Conservation (phyloP, 2,888 invertebrate genomes). For the Chydorus sphaericus region DNA sequence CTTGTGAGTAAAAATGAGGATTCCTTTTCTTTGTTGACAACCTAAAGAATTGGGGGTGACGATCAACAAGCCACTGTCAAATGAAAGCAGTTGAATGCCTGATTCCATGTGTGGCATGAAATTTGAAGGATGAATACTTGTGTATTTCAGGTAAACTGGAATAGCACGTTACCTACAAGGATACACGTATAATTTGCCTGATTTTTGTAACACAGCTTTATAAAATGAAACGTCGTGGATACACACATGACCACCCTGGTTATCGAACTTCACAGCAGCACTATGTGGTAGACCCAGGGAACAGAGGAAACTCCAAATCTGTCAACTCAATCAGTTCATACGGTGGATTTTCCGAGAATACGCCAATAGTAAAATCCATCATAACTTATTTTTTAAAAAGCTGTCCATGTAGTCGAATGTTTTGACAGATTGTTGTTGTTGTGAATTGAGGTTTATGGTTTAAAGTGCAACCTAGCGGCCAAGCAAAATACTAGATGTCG, state of each 20-base stretch:
- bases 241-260: conserved; percentile 83
- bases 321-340: conserved; percentile 72
- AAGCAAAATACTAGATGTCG: no score
- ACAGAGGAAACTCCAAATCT: conserved; percentile 74
- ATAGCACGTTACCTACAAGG: no score
- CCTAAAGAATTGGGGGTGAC: conserved; percentile 68
- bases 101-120: conserved; percentile 70
- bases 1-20: conserved; percentile 70
- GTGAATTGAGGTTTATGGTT: no score
- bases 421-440: no score
- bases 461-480: no score
- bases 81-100: conserved; percentile 66
- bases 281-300: conserved; percentile 76
- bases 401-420: no score
- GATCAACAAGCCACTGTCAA: conserved; percentile 68
- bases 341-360: conserved; percentile 55
- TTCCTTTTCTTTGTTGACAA: conserved; percentile 72
- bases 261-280: conserved; percentile 93
- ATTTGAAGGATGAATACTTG: conserved; percentile 93
- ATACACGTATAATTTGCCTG: no score
- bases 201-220: no score
- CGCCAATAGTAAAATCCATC: conserved; percentile 29
- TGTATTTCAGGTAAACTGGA: conserved; percentile 73
- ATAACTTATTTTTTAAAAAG: no score
- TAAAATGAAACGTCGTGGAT: conserved; percentile 75